phyloP scores from a whole-genome alignment of 1,140 invertebrate genomes.

The Nautilus pompilius region DNA sequence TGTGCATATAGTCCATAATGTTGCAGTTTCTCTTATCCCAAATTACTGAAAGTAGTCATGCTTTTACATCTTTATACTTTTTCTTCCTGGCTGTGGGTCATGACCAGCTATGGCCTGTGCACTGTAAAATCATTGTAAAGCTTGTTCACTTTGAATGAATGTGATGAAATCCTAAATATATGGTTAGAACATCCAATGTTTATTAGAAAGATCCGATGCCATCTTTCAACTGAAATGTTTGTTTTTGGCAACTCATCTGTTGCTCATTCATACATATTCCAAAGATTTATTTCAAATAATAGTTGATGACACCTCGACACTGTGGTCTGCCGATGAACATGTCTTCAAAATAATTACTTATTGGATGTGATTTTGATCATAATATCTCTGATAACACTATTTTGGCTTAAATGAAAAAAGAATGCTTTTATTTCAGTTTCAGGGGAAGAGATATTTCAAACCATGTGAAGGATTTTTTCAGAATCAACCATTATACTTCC shows the following conservation, averaged over 20 bases:
- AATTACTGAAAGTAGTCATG: too few relatives aligned
- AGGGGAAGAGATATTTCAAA: neutral
- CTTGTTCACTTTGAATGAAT: too few relatives aligned
- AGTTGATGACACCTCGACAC: neutral
- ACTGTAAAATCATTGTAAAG: too few relatives aligned
- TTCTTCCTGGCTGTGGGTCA: too few relatives aligned
- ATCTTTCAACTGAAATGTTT: neutral
- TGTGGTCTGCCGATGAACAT: neutral
- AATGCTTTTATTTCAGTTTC: neutral
- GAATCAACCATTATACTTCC: neutral
- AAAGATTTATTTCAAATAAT: neutral
- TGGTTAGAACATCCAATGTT: too few relatives aligned
- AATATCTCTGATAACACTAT: neutral
- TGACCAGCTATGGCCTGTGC: too few relatives aligned
- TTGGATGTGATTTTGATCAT: neutral
- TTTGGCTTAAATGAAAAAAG: neutral
- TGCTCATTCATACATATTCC: neutral
- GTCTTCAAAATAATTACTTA: conserved; percentile 1
- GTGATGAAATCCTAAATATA: too few relatives aligned
- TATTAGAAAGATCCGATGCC: neutral
- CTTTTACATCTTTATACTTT: too few relatives aligned
- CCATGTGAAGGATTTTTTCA: neutral
- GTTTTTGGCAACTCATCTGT: neutral
- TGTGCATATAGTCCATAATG: too few relatives aligned
- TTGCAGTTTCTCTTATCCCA: too few relatives aligned